Base-by-base conservation (phyloP, 2,888 invertebrate genomes). In the Crocallis elinguaria region DNA sequence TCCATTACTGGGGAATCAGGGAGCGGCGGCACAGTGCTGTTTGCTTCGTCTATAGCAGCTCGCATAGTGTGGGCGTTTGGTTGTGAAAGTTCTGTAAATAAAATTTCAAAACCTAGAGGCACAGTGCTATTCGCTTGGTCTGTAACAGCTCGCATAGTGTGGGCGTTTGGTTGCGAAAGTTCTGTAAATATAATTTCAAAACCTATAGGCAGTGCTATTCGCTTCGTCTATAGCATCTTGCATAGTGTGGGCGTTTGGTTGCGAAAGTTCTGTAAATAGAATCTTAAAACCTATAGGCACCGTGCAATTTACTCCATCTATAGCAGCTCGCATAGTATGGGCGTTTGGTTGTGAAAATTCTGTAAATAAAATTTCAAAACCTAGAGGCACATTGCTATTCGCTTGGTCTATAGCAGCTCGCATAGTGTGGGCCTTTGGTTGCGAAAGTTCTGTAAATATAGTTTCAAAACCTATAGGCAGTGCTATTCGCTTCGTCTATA, bases 31-130 rank as follows among this genome's bases (percentile, higher is more conserved):
- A 75, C 75, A 0, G 74, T 73, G 0, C 82, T 76, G 29, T 85
- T 87, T 0, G 82, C 86, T 0, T 79, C 77, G 0, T 84, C 84
- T 0, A 89, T 65, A 0, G 88, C 78, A 0, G 84, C 32, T 21
- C 72, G 77, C 87, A 87, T 87, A 0, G 83, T 81, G 27, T 80
- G 75, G 0, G 84, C 57, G 0, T 77, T 6, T n/a, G n/a, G n/a
- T n/a, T n/a, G n/a, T n/a, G n/a, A n/a, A n/a, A n/a, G n/a, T n/a
- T n/a, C n/a, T n/a, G n/a, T n/a, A n/a, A n/a, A n/a, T n/a, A n/a
- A n/a, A n/a, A n/a, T n/a, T n/a, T n/a, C n/a, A n/a, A n/a, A n/a
- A n/a, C n/a, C n/a, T n/a, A n/a, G n/a, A n/a, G n/a, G n/a, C n/a
- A n/a, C n/a, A n/a, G n/a, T n/a, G n/a, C n/a, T n/a, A n/a, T n/a